These are phyloP conservation scores for Nibea coibor DNA, from an alignment of 2,113 vertebrate species.

Conservation along the genomic window DNA sequence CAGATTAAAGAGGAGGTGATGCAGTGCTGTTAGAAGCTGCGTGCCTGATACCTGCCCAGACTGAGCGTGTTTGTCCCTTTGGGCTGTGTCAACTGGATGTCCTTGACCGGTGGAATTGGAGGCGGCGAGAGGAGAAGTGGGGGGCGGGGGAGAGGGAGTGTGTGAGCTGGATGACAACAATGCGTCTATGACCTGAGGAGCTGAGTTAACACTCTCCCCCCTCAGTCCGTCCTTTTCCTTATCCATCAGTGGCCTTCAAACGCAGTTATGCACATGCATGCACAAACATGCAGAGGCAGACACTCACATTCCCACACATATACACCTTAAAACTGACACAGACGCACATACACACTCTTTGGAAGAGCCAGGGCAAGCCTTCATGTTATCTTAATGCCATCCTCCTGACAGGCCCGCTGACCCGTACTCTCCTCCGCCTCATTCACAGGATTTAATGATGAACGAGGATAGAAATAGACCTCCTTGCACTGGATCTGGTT, in stretches of 20 bases:
- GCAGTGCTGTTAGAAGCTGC: background rate
- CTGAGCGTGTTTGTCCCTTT: slow-evolving; percentile 51
- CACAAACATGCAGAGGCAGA: slow-evolving; percentile 28
- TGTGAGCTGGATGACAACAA: slow-evolving; percentile 70
- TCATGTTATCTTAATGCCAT: slow-evolving; percentile 48
- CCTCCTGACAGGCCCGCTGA: slow-evolving; percentile 56
- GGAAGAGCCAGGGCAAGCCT: slow-evolving; percentile 13
- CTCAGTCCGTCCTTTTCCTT: slow-evolving; percentile 43
- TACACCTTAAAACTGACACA: background rate
- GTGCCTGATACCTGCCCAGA: slow-evolving; percentile 41
- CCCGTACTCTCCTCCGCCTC: slow-evolving; percentile 44
- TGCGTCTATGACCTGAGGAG: slow-evolving; percentile 46
- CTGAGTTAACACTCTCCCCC: slow-evolving; percentile 43
- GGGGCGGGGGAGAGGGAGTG: slow-evolving; percentile 9
- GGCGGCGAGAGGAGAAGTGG: background rate
- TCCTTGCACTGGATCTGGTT: slow-evolving; percentile 63
- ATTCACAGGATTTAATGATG: slow-evolving; percentile 61
- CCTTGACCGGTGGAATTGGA: slow-evolving; percentile 62
- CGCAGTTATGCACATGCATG: slow-evolving; percentile 26
- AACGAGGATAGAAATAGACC: slow-evolving; percentile 60
- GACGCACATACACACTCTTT: slow-evolving; percentile 1
- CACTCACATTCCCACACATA: background rate
- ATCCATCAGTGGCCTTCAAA: slow-evolving; percentile 59
- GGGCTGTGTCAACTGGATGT: slow-evolving; percentile 47
- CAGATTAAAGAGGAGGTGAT: slow-evolving; percentile 28